A percentile compares a stretch with the other conserved stretches of the same genome.
Conservation (phyloP, 1,140 invertebrate species). For the Drosophila mauritiana region DNA sequence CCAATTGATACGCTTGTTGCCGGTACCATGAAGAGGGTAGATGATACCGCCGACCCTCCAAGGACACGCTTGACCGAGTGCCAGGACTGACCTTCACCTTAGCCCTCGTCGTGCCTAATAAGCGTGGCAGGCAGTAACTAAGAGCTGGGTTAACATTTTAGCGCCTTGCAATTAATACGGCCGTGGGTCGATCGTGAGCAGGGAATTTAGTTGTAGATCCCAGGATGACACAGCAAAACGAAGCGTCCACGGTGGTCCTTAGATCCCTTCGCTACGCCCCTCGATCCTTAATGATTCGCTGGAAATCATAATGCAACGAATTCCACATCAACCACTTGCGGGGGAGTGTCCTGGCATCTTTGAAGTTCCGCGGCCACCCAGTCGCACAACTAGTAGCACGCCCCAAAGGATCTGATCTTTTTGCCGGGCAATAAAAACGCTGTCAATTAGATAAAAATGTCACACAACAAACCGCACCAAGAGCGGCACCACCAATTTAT, state of each 20-base stretch:
- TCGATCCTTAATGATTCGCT: slow-evolving; percentile 63
- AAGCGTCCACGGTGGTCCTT: slow-evolving; percentile 54
- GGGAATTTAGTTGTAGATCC: slow-evolving; percentile 65
- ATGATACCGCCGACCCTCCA: slow-evolving; percentile 51
- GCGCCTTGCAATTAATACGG: slow-evolving; percentile 64
- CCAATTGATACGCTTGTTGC: slow-evolving; percentile 66
- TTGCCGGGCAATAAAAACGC: slow-evolving; percentile 67
- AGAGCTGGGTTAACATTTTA: slow-evolving; percentile 62
- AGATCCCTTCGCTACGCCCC: slow-evolving; percentile 33
- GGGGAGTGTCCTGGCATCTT: slow-evolving; percentile 22
- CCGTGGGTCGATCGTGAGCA: slow-evolving; percentile 5
- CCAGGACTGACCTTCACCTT: slow-evolving; percentile 8
- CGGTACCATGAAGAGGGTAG: slow-evolving; percentile 25
- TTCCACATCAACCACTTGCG: slow-evolving; percentile 16
- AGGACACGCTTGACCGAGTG: slow-evolving; percentile 54
- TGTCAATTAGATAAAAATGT: slow-evolving; percentile 85
- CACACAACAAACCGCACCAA: slow-evolving; percentile 83
- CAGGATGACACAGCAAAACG: slow-evolving; percentile 59
- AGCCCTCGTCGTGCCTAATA: slow-evolving; percentile 55
- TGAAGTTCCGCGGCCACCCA: slow-evolving; percentile 54
- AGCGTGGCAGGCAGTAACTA: slow-evolving; percentile 71
- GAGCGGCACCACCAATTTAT: slow-evolving; percentile 65
- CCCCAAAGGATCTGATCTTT: slow-evolving; percentile 56
- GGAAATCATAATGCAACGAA: slow-evolving; percentile 65
- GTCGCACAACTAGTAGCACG: slow-evolving; percentile 56